Base-by-base conservation (phyloP, 2,797 vertebrate species). In the Scyliorhinus canicula region DNA sequence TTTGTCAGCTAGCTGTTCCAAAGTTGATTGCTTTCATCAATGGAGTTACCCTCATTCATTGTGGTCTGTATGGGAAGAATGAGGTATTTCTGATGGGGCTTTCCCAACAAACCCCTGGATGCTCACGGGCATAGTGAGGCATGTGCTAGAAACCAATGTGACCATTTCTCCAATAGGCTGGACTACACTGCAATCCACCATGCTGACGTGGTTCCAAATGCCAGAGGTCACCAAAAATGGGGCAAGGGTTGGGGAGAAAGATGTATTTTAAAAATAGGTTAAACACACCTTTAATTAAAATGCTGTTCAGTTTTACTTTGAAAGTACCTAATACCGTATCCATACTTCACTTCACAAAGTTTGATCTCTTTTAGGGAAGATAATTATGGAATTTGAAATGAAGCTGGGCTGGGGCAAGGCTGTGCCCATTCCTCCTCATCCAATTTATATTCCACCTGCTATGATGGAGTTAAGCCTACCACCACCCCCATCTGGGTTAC, bases 361-460 rank as follows among this genome's bases (percentile, higher is more conserved):
- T 96, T 71, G 2, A 31, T 95, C 93, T 95, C 57, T 96, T 96
- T 28, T 96, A 99, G 99, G 99, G 96, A 99, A 99, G 98, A 99
- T 98, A 98, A 99, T 99, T 90, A 99, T 99, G 99, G 99, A 99
- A 95, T 99, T 99, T 98, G 99, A 99, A 98, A 99, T 99, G 99
- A 99, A 99, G 97, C 97, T 99, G 96, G 99, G 99, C 31, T 99
- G 99, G 99, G 99, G 99, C 96, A 99, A 99, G 98, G 99, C 99
- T 95, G 99, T 99, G 95, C 99, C 99, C 96, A 99, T 99, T 95
- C 99, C 99, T 88, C 99, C 99, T 95, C 99, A 99, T 96, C 99
- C 99, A 95, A 99, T 99, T 97, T 99, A 99, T 97, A 99, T 99
- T 97, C 99, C 99, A 31, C 99, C 99, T 95, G 99, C 99, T 95